Evolutionary conservation across 2,888 invertebrate species (phyloP).

Genomic region (Agriotes lineatus): DNA sequence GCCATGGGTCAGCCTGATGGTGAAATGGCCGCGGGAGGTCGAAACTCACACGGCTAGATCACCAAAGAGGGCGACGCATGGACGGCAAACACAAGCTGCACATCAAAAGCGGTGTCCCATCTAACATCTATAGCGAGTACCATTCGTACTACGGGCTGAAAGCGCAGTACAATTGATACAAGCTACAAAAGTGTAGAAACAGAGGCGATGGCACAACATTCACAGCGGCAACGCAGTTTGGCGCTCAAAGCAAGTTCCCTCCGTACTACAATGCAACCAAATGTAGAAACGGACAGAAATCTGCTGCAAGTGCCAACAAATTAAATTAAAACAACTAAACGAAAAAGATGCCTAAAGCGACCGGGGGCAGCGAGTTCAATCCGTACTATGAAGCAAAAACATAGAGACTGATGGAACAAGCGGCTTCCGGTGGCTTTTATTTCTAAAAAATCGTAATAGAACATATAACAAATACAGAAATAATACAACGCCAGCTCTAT

Average conservation of each 20-base stretch:
- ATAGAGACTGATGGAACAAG: constrained; percentile 50
- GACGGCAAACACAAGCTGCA: constrained; percentile 19
- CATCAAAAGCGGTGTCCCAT: constrained; percentile 1
- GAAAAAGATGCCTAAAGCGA: constrained; percentile 25
- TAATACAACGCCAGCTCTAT: no score
- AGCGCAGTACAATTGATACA: constrained; percentile 41
- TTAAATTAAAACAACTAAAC: constrained; percentile 29
- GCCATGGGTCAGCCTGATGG: no score
- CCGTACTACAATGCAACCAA: constrained; percentile 59
- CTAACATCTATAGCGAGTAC: constrained; percentile 45
- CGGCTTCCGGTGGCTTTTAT: constrained; percentile 48
- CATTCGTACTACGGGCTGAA: constrained; percentile 44
- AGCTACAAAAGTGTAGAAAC: constrained; percentile 38
- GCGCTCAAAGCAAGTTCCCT: constrained; percentile 58
- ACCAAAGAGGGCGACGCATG: constrained; percentile 61
- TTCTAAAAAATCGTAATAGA: no score
- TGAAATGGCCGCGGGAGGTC: constrained; percentile 50
- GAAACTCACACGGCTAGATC: constrained; percentile 65
- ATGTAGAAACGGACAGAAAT: constrained; percentile 55
- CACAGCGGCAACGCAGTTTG: constrained; percentile 21
- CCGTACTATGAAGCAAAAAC: constrained; percentile 54
- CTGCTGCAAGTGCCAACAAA: constrained; percentile 53
- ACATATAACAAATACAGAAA: no score
- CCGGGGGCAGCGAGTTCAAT: constrained; percentile 53
- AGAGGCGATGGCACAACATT: not conserved